Evolutionary conservation across 2,113 vertebrate species (phyloP), one percentile per base, ranked within the genome.

Genomic region (Gallinago paraguaiae): DNA sequence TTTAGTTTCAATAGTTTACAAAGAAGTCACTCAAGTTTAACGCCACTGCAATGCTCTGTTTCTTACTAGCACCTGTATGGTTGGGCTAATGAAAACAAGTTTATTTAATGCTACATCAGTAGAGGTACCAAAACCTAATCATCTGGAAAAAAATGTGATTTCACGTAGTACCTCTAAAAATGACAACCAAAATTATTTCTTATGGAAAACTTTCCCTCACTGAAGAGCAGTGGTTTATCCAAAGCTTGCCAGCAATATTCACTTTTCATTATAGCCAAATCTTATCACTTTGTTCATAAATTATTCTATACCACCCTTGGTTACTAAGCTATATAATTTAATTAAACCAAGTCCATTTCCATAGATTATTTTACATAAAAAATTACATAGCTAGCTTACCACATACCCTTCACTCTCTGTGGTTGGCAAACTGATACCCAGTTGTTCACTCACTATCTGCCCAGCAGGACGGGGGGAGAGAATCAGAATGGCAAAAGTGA

Each of bases 371-470:
- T 75, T 59, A 35, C 53, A 50, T 9, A 46, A 68, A 87, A 92
- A 48, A 48, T 3, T 17, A 5, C 13, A 51, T 33, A 45, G 3
- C 5, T 80, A 35, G 3, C 7, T 68, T 80, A 53, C 31, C 17
- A 64, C 13, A 9, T 31, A n/a, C 19, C 5, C 45, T 39, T 53
- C 20, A 17, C 4, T 53, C 5, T 80, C 20, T 69, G 9, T 30
- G 6, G 10, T 9, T 78, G 31, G 4, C 15, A 61, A 65, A 2
- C 4, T 33, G 13, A 9, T 46, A 23, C 9, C 5, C 33, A 25
- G 1, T 48, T 51, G 3, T 20, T 87, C 1, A 0, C 8, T 87
- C 0, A 0, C 4, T 64, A 6, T 46, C 7, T 1, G 17, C 7
- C 10, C 9, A 11, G 53, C 0, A 2, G 30, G 35, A 61, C 39